Conservation (phyloP, 2,797 vertebrate genomes). For the Pangasius djambal region DNA sequence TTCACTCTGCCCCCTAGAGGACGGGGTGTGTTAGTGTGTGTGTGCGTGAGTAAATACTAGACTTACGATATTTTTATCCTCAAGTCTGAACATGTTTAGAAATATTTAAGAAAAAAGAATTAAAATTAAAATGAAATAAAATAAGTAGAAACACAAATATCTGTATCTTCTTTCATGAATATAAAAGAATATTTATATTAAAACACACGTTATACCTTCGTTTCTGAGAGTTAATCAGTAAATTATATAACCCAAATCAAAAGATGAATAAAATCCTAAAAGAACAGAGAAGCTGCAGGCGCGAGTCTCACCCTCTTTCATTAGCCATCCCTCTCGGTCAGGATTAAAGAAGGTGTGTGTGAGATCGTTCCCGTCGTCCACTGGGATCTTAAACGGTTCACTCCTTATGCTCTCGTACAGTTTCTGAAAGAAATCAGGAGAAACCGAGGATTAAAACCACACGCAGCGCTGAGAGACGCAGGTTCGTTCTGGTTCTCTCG, state of each 20-base stretch:
- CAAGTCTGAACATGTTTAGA: background rate
- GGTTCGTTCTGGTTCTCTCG: background rate
- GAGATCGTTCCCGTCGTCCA: conserved; percentile 91
- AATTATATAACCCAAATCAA: no score
- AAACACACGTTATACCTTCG: no score
- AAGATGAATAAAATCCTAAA: background rate
- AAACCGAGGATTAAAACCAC: background rate
- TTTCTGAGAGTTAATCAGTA: no score
- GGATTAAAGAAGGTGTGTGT: conserved; percentile 95
- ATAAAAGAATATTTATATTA: no score
- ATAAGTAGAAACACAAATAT: background rate
- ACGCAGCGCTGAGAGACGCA: background rate
- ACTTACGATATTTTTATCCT: background rate
- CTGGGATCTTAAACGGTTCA: conserved; percentile 92
- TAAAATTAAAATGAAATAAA: background rate
- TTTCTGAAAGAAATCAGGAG: conserved; percentile 71
- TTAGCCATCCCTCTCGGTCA: conserved; percentile 91
- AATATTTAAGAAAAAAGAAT: background rate
- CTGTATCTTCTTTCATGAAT: no score
- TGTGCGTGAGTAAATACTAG: background rate
- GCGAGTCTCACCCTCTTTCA: conserved; percentile 84
- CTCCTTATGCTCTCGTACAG: conserved; percentile 91
- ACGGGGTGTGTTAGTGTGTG: background rate
- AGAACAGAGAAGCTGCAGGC: background rate
- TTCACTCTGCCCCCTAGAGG: conserved; percentile 90